Evolutionary conservation across 2,888 invertebrate genomes (phyloP).

Genomic region (Cremastobaeus sp.): DNA sequence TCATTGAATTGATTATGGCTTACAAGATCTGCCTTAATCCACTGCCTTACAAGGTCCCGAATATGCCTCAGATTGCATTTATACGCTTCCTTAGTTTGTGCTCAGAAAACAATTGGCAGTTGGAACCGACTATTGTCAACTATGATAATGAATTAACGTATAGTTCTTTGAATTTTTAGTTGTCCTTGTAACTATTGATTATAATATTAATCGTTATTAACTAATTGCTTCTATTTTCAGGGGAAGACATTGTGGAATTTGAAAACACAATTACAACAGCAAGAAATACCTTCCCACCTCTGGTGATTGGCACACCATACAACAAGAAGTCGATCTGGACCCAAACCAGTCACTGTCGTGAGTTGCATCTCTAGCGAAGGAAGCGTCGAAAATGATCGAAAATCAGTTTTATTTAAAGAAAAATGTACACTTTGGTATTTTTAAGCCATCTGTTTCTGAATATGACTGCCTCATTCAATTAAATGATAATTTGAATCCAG

Average conservation of each 20-base stretch:
- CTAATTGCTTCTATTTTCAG: too few relatives aligned
- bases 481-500: slow-evolving; percentile 77
- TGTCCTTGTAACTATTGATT: too few relatives aligned
- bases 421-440: slow-evolving; percentile 78
- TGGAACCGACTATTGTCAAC: slow-evolving; percentile 89
- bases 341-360: slow-evolving; percentile 81
- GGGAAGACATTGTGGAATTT: slow-evolving; percentile 84
- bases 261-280: slow-evolving; percentile 83
- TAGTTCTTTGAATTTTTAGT: too few relatives aligned
- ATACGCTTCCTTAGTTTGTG: slow-evolving; percentile 86
- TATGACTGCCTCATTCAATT: slow-evolving; percentile 89
- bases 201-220: too few relatives aligned
- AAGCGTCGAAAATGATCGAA: slow-evolving; percentile 81
- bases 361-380: slow-evolving; percentile 82
- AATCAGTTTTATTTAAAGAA: slow-evolving; percentile 67
- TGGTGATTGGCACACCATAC: slow-evolving; percentile 89
- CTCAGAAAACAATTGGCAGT: slow-evolving; percentile 86
- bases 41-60: slow-evolving; percentile 80
- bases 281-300: slow-evolving; percentile 81
- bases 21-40: too few relatives aligned
- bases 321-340: slow-evolving; percentile 87
- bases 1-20: slow-evolving; percentile 91
- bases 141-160: slow-evolving; percentile 88
- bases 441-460: slow-evolving; percentile 83
- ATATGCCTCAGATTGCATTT: slow-evolving; percentile 85